Evolutionary conservation across 1,140 invertebrate genomes (phyloP).

Genomic region (Brachionus plicatilis): DNA sequence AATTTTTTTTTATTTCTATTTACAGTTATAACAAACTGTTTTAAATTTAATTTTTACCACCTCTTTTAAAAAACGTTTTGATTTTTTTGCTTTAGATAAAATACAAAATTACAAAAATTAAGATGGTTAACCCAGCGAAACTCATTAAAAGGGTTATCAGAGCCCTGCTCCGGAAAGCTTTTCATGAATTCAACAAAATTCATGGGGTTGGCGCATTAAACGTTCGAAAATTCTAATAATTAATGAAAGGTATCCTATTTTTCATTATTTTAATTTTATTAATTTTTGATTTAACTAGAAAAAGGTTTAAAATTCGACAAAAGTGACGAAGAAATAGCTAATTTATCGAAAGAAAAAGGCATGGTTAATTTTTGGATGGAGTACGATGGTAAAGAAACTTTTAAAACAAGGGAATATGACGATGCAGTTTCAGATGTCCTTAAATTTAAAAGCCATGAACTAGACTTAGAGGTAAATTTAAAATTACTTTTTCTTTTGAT

Average conservation of each 20-base stretch:
- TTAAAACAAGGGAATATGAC: background rate
- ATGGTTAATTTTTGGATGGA: background rate
- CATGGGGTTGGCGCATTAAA: background rate
- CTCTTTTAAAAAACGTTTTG: too few relatives aligned
- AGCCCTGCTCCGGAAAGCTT: background rate
- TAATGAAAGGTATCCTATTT: background rate
- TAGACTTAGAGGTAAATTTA: background rate
- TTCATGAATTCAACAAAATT: background rate
- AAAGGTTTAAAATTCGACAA: background rate
- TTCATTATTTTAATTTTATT: background rate
- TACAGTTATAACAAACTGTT: background rate
- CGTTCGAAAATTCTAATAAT: background rate
- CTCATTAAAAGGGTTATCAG: background rate
- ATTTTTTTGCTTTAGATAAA: too few relatives aligned
- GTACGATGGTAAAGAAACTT: background rate
- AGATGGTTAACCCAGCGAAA: background rate
- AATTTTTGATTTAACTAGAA: background rate
- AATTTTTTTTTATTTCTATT: background rate
- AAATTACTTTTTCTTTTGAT: background rate
- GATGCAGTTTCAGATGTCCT: background rate
- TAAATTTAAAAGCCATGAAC: background rate
- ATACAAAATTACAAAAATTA: too few relatives aligned
- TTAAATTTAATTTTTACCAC: too few relatives aligned
- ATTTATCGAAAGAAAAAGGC: background rate
- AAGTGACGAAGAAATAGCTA: background rate